Percentiles rank a stretch among this genome's conserved stretches.
phyloP scores from a whole-genome alignment of 1,140 invertebrate genomes.

The Anadara kagoshimensis region DNA sequence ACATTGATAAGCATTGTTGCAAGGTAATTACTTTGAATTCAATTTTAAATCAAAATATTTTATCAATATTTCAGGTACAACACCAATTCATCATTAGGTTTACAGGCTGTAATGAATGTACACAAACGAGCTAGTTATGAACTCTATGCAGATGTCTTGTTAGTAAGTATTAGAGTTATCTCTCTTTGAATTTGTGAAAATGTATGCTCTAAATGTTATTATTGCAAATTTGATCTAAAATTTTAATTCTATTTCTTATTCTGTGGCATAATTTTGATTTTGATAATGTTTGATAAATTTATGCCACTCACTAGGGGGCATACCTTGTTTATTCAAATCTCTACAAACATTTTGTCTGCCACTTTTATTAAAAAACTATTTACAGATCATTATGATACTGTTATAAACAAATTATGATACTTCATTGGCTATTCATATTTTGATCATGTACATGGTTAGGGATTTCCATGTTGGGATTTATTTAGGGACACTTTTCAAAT shows the following conservation, averaged over 20 bases:
- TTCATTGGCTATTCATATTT: no score
- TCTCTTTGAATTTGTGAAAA: not conserved
- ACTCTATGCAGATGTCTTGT: conserved; percentile 88
- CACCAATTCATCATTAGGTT: conserved; percentile 66
- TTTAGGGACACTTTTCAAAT: no score
- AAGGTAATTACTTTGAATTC: no score
- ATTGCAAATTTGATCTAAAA: not conserved
- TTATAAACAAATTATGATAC: no score
- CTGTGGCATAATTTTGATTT: not conserved
- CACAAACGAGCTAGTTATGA: conserved; percentile 90
- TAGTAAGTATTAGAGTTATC: conserved; percentile 75
- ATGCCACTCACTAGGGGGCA: not conserved
- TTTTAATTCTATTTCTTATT: not conserved
- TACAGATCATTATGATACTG: no score
- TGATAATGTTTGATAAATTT: not conserved
- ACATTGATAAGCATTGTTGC: no score
- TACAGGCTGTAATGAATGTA: conserved; percentile 86
- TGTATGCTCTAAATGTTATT: not conserved
- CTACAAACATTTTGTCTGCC: no score
- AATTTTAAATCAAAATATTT: not conserved
- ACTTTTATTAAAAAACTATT: no score
- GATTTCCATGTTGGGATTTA: no score
- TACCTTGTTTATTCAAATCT: not conserved
- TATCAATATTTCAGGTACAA: conserved; percentile 71
- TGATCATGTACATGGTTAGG: no score